Evolutionary conservation across 2,113 vertebrate genomes (phyloP).

Genomic region (Dasypus novemcinctus): DNA sequence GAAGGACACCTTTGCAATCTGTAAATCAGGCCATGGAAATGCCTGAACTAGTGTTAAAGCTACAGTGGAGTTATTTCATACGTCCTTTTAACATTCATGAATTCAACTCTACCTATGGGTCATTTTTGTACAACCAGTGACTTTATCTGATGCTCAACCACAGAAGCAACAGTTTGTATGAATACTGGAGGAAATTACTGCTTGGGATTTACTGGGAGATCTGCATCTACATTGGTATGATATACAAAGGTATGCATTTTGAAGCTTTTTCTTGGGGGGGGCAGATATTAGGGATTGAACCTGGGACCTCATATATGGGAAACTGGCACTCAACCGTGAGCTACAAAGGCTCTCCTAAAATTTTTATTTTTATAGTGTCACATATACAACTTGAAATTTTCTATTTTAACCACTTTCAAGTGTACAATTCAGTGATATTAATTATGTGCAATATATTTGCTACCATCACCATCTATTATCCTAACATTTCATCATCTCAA

Average conservation of each 20-base stretch:
- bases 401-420: too few species aligned
- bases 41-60: neutral
- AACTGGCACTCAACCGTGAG: too few species aligned
- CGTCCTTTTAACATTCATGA: neutral
- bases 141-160: neutral
- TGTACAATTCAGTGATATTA: too few species aligned
- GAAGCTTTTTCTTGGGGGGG: too few species aligned
- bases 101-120: neutral
- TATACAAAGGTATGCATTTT: neutral
- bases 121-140: neutral
- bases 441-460: too few species aligned
- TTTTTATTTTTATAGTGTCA: too few species aligned
- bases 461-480: too few species aligned
- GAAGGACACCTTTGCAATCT: neutral
- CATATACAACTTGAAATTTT: too few species aligned
- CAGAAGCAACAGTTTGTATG: neutral
- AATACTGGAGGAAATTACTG: neutral
- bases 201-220: neutral
- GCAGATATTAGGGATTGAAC: too few species aligned
- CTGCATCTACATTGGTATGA: neutral
- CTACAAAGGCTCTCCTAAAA: too few species aligned
- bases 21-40: neutral
- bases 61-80: neutral
- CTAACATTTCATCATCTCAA: too few species aligned
- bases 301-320: too few species aligned